Evolutionary conservation across 2,113 vertebrate species (phyloP), one percentile per base, ranked within the genome.

Genomic region (Sinocyclocheilus anophthalmus): DNA sequence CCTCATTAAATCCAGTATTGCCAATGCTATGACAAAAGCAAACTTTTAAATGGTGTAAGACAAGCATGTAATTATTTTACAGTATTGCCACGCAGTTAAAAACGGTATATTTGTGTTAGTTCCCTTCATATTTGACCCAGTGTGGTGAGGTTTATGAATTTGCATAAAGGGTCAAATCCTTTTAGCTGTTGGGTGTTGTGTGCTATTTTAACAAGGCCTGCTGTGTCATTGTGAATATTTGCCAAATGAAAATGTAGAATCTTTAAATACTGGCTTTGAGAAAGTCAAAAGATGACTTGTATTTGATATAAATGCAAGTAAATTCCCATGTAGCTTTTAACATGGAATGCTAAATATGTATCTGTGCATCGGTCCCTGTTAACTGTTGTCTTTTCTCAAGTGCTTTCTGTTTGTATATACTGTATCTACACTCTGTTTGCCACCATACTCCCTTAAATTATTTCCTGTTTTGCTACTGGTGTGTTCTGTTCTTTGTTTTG

Each of bases 361-460:
- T 79, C 30, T 37, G 13, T 63, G 37, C 48, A 14, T 76, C 33
- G 4, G 10, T 70, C 73, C 84, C 53, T 76, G n/a, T 84, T 57
- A 50, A 26, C 63, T 72, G 26, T 61, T 50, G 82, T 87, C 42
- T 30, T 84, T 75, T 63, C 67, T 85, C n/a, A 90, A 88, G 89
- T 91, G 89, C 88, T 91, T 87, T 89, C 81, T 82, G 86, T 90
- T 84, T 90, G 91, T 90, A 90, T 42, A 42, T 89, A 90, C 53
- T 55, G 53, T 90, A 90, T 50, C 80, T 86, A 45, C 72, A 67
- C 76, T 72, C 65, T 63, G 81, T 88, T 84, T 90, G 72, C 83
- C 86, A 88, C 76, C 57, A 33, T 72, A 53, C 72, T 88, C 63
- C 85, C 87, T 79, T 90, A 90, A 90, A 90, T 91, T 88, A 88